Evolutionary conservation across 2,888 invertebrate species (phyloP).

Genomic region (Epicampocera succincta): DNA sequence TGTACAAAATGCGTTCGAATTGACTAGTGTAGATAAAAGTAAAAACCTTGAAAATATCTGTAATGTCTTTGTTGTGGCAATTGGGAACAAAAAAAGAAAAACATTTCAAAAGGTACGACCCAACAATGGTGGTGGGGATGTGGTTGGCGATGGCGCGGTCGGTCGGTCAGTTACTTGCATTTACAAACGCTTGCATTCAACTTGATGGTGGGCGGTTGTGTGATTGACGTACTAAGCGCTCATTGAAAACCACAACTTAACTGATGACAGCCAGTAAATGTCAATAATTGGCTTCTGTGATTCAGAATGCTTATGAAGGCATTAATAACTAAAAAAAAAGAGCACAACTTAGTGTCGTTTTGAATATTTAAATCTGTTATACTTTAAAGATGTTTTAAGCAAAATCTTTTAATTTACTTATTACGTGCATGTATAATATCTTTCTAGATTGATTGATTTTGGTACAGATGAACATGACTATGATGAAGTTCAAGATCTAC

Average conservation of each 20-base stretch:
- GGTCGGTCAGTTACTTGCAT: no score
- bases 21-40: no score
- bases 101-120: conserved; percentile 27
- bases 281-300: conserved; percentile 32
- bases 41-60: background rate
- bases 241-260: conserved; percentile 46
- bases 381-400: background rate
- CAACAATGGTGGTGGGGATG: background rate
- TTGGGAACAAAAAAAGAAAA: no score
- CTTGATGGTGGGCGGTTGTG: background rate
- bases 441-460: conserved; percentile 79
- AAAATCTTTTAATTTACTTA: background rate
- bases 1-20: no score
- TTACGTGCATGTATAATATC: conserved; percentile 7
- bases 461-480: conserved; percentile 79
- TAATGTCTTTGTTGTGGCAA: conserved; percentile 17
- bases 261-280: conserved; percentile 35
- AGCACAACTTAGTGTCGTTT: no score
- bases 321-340: no score
- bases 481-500: conserved; percentile 79
- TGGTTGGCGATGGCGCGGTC: background rate
- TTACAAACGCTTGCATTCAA: background rate
- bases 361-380: conserved; percentile 8
- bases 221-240: conserved; percentile 19
- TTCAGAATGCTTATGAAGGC: background rate